phyloP scores from a whole-genome alignment of 2,888 invertebrate genomes.

The Heliconius erato region DNA sequence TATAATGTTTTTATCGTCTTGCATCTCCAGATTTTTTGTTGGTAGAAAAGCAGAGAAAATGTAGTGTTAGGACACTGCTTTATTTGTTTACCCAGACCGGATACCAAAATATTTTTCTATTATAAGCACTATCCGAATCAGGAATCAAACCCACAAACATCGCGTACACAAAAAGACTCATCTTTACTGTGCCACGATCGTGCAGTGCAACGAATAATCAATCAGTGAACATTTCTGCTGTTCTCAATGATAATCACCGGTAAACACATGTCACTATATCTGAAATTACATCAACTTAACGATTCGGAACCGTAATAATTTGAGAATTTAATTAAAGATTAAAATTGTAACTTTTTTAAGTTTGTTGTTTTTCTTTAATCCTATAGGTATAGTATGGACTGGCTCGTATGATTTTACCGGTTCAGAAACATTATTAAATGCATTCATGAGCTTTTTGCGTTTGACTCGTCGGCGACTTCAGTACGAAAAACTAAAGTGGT shows the following conservation, averaged over 20 bases:
- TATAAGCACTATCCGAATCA: background rate
- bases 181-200: background rate
- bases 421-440: slow-evolving; percentile 73
- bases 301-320: slow-evolving; percentile 21
- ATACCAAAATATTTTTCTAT: background rate
- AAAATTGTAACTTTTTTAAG: slow-evolving; percentile 37
- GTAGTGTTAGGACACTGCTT: background rate
- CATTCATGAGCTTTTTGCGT: slow-evolving; percentile 60
- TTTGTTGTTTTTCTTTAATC: background rate
- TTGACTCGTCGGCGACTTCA: slow-evolving; percentile 53
- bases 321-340: slow-evolving; percentile 44
- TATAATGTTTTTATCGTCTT: background rate
- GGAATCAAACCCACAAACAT: background rate
- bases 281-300: slow-evolving; percentile 44
- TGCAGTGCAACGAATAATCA: slow-evolving; percentile 72
- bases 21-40: background rate
- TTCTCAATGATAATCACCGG: slow-evolving; percentile 61
- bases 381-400: slow-evolving; percentile 36
- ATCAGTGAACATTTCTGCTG: slow-evolving; percentile 65
- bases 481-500: background rate
- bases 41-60: background rate
- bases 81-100: background rate
- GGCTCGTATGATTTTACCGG: slow-evolving; percentile 64
- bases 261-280: slow-evolving; percentile 52
- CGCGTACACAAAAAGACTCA: background rate